These are phyloP conservation scores for Ochotona princeps DNA, from an alignment of 2,113 vertebrate species.

Conservation along the genomic window DNA sequence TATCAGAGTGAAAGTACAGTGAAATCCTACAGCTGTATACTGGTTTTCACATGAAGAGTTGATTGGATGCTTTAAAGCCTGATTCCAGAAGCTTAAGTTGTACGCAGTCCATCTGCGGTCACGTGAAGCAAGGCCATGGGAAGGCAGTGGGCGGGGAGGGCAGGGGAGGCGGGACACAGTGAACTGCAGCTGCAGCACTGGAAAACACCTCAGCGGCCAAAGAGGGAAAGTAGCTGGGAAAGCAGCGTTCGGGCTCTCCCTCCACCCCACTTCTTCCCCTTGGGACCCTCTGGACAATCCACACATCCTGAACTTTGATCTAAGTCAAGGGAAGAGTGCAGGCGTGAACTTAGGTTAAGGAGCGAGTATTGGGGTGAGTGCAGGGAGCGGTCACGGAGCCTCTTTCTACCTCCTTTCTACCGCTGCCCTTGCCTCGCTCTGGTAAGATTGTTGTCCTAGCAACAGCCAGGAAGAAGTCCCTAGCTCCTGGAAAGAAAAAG, in stretches of 20 bases:
- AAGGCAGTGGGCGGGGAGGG: neutral
- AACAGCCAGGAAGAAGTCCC: neutral
- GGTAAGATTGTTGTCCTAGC: neutral
- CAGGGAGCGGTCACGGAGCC: neutral
- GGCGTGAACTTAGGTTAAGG: neutral
- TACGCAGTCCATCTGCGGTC: neutral
- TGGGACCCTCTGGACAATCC: neutral
- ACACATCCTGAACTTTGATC: neutral
- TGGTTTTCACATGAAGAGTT: neutral
- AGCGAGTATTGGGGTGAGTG: too few species aligned
- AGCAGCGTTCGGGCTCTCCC: neutral
- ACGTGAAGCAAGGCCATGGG: neutral
- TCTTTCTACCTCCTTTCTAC: neutral
- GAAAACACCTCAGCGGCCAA: neutral
- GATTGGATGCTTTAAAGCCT: neutral
- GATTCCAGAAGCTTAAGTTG: neutral
- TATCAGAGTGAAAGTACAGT: constrained; percentile 35
- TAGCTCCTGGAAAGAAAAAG: neutral
- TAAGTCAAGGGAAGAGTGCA: neutral
- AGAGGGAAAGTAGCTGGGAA: neutral
- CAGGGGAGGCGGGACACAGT: neutral
- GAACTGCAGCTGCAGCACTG: neutral
- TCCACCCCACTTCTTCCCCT: neutral
- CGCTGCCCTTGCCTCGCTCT: neutral
- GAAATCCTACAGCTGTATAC: neutral